Base-by-base conservation (phyloP, 2,888 invertebrate species). In the Blera fallax region DNA sequence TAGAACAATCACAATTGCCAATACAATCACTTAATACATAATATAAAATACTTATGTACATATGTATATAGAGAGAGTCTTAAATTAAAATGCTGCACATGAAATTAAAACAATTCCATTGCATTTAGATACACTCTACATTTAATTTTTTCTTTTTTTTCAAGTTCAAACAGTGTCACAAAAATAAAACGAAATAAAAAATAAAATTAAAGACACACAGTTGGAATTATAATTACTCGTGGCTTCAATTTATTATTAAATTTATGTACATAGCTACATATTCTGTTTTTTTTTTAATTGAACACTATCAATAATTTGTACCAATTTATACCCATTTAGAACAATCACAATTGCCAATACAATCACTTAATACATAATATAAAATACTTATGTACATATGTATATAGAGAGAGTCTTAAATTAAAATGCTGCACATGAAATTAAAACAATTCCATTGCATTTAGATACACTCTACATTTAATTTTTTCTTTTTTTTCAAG, bases 251-350 rank as follows among this genome's bases (percentile, higher is more conserved):
- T 73, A 60, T 54, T 58, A 32, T 11, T 72, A 14, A 21, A 60
- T 7, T 16, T 16, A 56, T 56, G 10, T 32, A 21, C 37, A 67
- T 54, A 16, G 29, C 48, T 48, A 14, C n/a, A n/a, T 54, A 43
- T 64, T 7, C 58, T 45, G 18, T 18, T 65, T 24, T 58, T 21
- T 24, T 50, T 58, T 52, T 16, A 40, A 74, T 64, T 70, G 62
- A 58, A 70, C 54, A 79, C 69, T 69, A 74, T 69, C 32, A 52
- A 24, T 82, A 60, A 77, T 82, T 82, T 77, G 65, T 65, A 72
- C 37, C 65, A 79, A 79, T 84, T 69, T 64, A 79, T 84, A 40
- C 67, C 56, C 56, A 84, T 69, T 69, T 74, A 74, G 50, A 60
- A 37, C 69, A 79, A 73, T 73, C 73, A 54, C 67, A 69, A 52